Evolutionary conservation across 2,888 invertebrate genomes (phyloP), one percentile per base, ranked within the genome.

Genomic region (Thysanoteuthis rhombus): DNA sequence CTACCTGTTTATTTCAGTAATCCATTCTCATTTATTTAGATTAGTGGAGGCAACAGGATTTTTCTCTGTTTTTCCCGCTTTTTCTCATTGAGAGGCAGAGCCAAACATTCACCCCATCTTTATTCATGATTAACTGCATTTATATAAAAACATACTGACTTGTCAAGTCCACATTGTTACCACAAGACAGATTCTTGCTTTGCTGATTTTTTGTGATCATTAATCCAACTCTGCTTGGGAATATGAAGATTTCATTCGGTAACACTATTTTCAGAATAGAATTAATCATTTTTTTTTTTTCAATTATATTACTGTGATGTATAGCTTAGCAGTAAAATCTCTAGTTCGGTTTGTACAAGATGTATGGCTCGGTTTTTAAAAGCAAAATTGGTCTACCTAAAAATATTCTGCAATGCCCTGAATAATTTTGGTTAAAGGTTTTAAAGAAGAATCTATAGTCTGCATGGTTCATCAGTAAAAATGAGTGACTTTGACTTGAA

Each of bases 21-120:
- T 75, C 75, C 75, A 75, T 75, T 75, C 75, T 75, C 75, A 75
- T 75, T 75, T 75, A 75, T 75, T 75, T 75, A 75, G 75, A 75
- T 75, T 75, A 75, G 75, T 36, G 12, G n/a, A n/a, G 19, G 75
- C n/a, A 75, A 75, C 75, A 75, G 75, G 75, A 75, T 75, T 75
- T 75, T 36, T 36, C n/a, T 75, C 75, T 36, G 10, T n/a, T 36
- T n/a, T 6, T 36, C 75, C 75, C n/a, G n/a, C n/a, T 19, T 75
- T 75, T 75, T 75, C 75, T 75, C 75, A 75, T 75, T n/a, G 75
- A 75, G n/a, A 75, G 36, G 12, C 75, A 25, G 32, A 58, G 58
- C 58, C 58, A 75, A n/a, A 36, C 75, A 19, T 75, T 75, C n/a
- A 12, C 75, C n/a, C 36, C 75, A 75, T 75, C 75, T 75, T 75